Percentiles rank a stretch among this genome's conserved stretches.
phyloP scores from a whole-genome alignment of 2,113 vertebrate genomes.

The Xerus inauris region DNA sequence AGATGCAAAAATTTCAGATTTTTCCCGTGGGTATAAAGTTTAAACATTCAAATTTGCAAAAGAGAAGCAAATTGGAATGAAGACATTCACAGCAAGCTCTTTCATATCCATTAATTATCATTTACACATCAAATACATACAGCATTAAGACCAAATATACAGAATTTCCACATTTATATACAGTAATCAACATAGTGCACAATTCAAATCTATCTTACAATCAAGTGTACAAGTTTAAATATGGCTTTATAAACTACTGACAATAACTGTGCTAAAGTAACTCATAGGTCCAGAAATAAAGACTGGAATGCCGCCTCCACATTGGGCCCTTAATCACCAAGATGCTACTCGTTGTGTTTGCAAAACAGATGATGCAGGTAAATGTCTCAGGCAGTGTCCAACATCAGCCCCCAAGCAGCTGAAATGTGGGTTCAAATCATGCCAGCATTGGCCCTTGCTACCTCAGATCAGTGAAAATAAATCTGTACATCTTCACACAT shows the following conservation, averaged over 20 bases:
- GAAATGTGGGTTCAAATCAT: conserved; percentile 54
- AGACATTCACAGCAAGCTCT: conserved; percentile 81
- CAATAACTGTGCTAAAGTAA: conserved; percentile 86
- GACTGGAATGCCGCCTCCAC: conserved; percentile 73
- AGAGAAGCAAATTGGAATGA: conserved; percentile 76
- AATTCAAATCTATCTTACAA: conserved; percentile 87
- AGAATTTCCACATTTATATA: conserved; percentile 85
- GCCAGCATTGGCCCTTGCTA: conserved; percentile 32
- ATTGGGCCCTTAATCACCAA: conserved; percentile 66
- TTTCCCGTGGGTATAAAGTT: neutral
- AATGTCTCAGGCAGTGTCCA: neutral
- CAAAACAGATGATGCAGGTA: conserved; percentile 26
- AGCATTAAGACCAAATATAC: conserved; percentile 87
- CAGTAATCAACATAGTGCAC: conserved; percentile 85
- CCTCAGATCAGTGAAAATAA: conserved; percentile 70
- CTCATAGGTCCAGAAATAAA: conserved; percentile 77
- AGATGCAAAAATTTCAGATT: conserved; percentile 40
- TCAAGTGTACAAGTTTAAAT: conserved; percentile 87
- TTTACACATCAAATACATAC: conserved; percentile 87
- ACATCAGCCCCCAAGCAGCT: neutral
- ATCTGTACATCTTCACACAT: neutral
- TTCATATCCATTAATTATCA: conserved; percentile 85
- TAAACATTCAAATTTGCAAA: conserved; percentile 66
- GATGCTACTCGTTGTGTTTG: conserved; percentile 30
- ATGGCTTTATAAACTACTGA: conserved; percentile 90